Percentiles rank a stretch among this genome's conserved stretches.
Conservation (phyloP, 2,797 vertebrate genomes). For the Esox lucius region DNA sequence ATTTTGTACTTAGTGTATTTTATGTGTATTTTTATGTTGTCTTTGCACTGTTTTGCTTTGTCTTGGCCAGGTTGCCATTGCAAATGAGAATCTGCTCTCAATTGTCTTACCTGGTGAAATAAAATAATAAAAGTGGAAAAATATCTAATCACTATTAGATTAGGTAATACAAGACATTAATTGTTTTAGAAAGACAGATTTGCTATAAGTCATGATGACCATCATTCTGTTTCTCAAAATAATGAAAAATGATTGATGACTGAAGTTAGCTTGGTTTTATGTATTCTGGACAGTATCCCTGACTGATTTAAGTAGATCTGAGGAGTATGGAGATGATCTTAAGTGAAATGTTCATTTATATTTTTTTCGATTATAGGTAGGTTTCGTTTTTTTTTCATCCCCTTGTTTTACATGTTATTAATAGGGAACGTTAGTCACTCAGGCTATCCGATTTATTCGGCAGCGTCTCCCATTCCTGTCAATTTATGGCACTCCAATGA, state of each 20-base stretch:
- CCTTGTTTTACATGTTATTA: constrained; percentile 55
- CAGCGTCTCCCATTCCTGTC: constrained; percentile 65
- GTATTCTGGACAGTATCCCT: not conserved
- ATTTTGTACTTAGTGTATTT: too few species aligned
- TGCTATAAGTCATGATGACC: not conserved
- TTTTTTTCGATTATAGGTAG: constrained; percentile 40
- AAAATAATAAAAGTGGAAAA: too few species aligned
- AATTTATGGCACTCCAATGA: constrained; percentile 73
- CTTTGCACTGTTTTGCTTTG: too few species aligned
- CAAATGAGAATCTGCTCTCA: too few species aligned
- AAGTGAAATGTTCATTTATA: constrained; percentile 31
- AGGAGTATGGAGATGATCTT: not conserved
- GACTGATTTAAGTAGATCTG: too few species aligned
- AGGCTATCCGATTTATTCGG: constrained; percentile 64
- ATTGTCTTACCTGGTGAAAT: too few species aligned
- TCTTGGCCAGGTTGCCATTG: too few species aligned
- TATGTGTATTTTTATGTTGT: too few species aligned
- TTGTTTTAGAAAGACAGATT: not conserved
- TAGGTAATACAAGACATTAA: not conserved
- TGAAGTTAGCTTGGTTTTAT: not conserved
- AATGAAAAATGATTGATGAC: constrained; percentile 8
- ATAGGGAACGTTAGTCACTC: constrained; percentile 61
- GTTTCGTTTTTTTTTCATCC: constrained; percentile 19
- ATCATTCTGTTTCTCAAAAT: constrained; percentile 24
- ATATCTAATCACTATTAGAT: too few species aligned